A percentile compares a stretch with the other conserved stretches of the same genome.
phyloP scores from a whole-genome alignment of 2,797 vertebrate species.

The Leptodactylus fallax region DNA sequence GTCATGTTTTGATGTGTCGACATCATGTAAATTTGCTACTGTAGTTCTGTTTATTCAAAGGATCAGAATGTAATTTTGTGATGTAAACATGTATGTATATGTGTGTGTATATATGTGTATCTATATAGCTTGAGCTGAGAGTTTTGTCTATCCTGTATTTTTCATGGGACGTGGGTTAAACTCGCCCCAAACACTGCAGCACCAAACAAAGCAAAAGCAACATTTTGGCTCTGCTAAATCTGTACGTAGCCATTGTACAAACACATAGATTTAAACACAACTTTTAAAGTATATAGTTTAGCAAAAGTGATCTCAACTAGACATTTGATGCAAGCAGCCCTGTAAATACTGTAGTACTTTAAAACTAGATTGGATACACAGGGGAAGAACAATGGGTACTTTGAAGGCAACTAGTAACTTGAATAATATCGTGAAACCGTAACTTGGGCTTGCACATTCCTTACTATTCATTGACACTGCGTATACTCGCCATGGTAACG shows the following conservation, averaged over 20 bases:
- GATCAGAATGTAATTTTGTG: too few relatives aligned
- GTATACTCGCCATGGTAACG: slow-evolving; percentile 53
- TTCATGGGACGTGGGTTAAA: too few relatives aligned
- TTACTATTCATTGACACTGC: slow-evolving; percentile 57
- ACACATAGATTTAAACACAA: slow-evolving; percentile 6
- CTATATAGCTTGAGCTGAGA: too few relatives aligned
- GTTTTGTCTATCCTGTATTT: too few relatives aligned
- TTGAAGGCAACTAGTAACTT: slow-evolving; percentile 52
- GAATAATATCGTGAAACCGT: slow-evolving; percentile 43
- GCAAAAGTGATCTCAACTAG: not conserved
- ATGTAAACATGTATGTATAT: too few relatives aligned
- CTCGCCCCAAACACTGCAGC: too few relatives aligned
- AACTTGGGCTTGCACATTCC: slow-evolving; percentile 55
- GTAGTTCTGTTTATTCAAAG: too few relatives aligned
- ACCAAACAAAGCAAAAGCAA: too few relatives aligned
- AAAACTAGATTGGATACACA: slow-evolving; percentile 36
- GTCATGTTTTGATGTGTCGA: not conserved
- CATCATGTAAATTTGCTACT: too few relatives aligned
- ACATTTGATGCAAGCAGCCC: slow-evolving; percentile 9
- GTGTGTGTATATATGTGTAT: too few relatives aligned
- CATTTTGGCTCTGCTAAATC: not conserved
- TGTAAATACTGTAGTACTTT: slow-evolving; percentile 4
- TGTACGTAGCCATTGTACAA: not conserved
- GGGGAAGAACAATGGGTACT: slow-evolving; percentile 25
- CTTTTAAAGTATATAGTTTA: slow-evolving; percentile 11